Evolutionary conservation across 2,113 vertebrate genomes (phyloP).

Genomic region (Chaetorhynchus papuensis): DNA sequence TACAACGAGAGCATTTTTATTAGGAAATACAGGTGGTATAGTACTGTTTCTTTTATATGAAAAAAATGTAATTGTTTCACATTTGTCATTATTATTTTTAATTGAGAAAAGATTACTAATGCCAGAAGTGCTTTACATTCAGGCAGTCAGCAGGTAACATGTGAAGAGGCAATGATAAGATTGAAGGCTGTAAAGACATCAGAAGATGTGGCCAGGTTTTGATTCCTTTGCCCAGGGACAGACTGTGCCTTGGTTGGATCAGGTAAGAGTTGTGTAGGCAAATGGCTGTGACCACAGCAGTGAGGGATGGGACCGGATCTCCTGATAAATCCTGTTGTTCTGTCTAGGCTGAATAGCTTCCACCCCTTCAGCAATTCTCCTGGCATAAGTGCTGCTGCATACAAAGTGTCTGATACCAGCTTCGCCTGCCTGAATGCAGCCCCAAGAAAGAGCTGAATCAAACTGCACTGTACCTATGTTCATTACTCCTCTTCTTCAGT

Average conservation of each 20-base stretch:
- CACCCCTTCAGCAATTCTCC: background rate
- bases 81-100: background rate
- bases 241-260: background rate
- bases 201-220: background rate
- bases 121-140: background rate
- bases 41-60: background rate
- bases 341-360: background rate
- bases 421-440: background rate
- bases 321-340: background rate
- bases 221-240: background rate
- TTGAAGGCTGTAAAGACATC: background rate
- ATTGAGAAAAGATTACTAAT: background rate
- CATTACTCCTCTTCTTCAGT: background rate
- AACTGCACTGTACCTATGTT: background rate
- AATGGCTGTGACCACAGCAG: background rate
- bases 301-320: background rate
- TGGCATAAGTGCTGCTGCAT: background rate
- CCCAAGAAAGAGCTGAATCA: background rate
- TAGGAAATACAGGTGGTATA: background rate
- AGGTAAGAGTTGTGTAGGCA: background rate
- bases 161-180: background rate
- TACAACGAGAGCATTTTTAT: background rate
- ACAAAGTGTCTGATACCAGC: background rate
- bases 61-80: background rate
- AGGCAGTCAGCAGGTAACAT: background rate